Base-by-base conservation (phyloP, 2,797 vertebrate species). In the Anisognathus igniventris region DNA sequence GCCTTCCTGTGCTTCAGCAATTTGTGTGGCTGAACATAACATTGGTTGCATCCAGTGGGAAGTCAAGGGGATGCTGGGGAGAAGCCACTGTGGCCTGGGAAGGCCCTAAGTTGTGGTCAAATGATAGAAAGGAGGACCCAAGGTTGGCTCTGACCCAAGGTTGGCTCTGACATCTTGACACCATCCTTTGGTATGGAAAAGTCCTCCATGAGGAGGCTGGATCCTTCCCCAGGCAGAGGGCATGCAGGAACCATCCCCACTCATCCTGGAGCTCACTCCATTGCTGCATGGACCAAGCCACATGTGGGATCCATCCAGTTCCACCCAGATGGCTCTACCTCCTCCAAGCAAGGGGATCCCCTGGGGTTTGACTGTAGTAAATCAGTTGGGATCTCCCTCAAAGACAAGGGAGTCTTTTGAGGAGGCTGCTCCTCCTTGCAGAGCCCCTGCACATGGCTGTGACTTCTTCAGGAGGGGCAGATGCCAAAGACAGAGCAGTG, bases 241-340 rank as follows among this genome's bases (percentile, higher is more conserved):
- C 18, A 23, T 1, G 7, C 1, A 81, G 37, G 62, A 19, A 85
- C 23, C 57, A 67, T 39, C 35, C 39, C 67, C 19, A 25, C 31
- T 77, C 68, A 50, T 10, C 30, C 78, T 22, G 45, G 27, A 76
- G 31, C 9, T 82, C 60, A 60, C 13, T 40, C 40, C 3, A 3
- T 1, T 3, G 17, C 45, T 57, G n/a, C 56, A 40, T 0, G 4
- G 20, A 73, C 10, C 33, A 23, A 88, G 28, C 10, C 54, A 62
- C 0, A 2, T 10, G 18, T 0, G 3, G 10, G 31, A 76, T 22
- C 9, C 14, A 82, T 7, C 53, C 6, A 6, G 4, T 45, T 64
- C 53, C 42, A 81, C 12, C 17, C 23, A 24, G 64, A 30, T 0
- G 4, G 51, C 25, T 37, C 40, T 25, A 40, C 2, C 16, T 79